Evolutionary conservation across 2,113 vertebrate species (phyloP), one percentile per base, ranked within the genome.

Genomic region (Pollachius pollachius): DNA sequence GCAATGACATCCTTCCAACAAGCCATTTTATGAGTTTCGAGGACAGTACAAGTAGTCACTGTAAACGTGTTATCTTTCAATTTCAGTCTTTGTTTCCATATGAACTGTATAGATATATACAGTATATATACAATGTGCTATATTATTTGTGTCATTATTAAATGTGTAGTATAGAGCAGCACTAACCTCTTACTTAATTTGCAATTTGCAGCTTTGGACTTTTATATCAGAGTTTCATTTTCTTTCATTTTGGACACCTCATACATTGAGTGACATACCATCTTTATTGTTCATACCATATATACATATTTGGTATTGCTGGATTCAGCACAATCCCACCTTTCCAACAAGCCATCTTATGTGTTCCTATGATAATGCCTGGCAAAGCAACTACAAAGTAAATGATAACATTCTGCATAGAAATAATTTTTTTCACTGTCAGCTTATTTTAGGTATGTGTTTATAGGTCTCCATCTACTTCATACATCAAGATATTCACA

Each of bases 401-500:
- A 23, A 23, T 23, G 21, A 23, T 23, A 23, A 23, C 21, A 23
- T 23, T 23, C 21, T 23, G 21, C 21, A 23, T 23, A 23, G 21
- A 23, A 23, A 23, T 23, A 1, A 23, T 23, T 23, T 23, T 2
- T 23, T 23, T 23, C 21, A 23, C 21, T 23, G 21, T 23, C 21
- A 1, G 21, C 21, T 23, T 23, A 23, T 23, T 23, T 23, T 23
- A 23, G 15, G 15, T 9, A 12, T 54, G 52, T 54, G 52, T 54
- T 54, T 54, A 54, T 54, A 54, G 52, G 52, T 34, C 62, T 64
- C 5, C 23, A 64, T 64, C 16, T 37, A 8, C 27, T 64, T 13
- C 23, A 64, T n/a, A 11, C 30, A 64, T 64, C 62, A 64, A 30
- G 23, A 64, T 34, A 64, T 64, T 64, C 23, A 64, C 27, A 64